These are phyloP conservation scores for Brevipalpus yothersi DNA, from an alignment of 1,140 invertebrate species.

Conservation along the genomic window DNA sequence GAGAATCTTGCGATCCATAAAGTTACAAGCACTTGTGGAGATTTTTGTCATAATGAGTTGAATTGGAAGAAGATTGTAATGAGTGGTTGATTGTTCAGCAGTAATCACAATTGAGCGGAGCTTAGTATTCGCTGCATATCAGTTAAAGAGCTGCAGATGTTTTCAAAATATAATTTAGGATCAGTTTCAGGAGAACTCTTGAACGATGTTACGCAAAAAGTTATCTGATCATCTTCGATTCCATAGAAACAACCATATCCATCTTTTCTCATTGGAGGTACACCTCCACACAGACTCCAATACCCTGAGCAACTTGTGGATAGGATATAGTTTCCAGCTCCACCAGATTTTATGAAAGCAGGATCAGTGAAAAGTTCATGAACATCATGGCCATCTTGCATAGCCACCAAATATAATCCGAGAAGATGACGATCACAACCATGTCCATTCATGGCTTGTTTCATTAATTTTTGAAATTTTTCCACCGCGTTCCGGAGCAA, in stretches of 20 bases:
- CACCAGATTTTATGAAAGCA: slow-evolving; percentile 30
- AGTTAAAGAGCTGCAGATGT: slow-evolving; percentile 11
- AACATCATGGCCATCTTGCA: slow-evolving; percentile 24
- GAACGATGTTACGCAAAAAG: slow-evolving; percentile 18
- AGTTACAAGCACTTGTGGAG: too few species aligned
- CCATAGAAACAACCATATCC: slow-evolving; percentile 36
- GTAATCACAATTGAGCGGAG: neutral
- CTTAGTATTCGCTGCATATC: slow-evolving; percentile 14
- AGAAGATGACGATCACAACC: slow-evolving; percentile 29
- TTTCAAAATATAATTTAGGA: slow-evolving; percentile 12
- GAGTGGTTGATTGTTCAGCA: neutral
- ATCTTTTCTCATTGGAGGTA: slow-evolving; percentile 32
- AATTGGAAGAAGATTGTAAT: neutral
- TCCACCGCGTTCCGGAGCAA: slow-evolving; percentile 17
- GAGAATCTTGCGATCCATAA: too few species aligned
- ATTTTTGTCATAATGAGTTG: neutral
- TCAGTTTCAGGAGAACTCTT: slow-evolving; percentile 17
- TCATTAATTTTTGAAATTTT: slow-evolving; percentile 20
- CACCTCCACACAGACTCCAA: slow-evolving; percentile 28
- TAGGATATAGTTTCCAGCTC: slow-evolving; percentile 32
- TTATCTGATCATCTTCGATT: slow-evolving; percentile 21
- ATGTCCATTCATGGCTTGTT: slow-evolving; percentile 17
- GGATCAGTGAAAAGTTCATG: slow-evolving; percentile 30
- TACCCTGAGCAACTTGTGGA: slow-evolving; percentile 35
- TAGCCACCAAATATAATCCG: slow-evolving; percentile 24